Evolutionary conservation across 2,113 vertebrate genomes (phyloP).

Genomic region (Sylvicapra grimmia): DNA sequence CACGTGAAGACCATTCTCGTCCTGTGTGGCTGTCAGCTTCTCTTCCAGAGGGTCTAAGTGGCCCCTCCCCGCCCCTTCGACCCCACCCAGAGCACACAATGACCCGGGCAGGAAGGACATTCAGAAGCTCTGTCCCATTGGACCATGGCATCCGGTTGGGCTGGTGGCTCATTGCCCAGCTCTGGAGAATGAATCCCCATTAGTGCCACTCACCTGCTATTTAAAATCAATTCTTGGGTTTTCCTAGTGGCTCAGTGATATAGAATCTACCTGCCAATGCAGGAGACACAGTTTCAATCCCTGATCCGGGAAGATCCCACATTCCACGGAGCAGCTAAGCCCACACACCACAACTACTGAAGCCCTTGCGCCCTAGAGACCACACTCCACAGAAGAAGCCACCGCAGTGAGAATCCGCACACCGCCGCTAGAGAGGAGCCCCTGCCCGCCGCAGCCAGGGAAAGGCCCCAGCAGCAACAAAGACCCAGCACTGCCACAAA

Average conservation of each 20-base stretch:
- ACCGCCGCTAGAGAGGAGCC: accelerated
- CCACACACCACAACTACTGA: accelerated
- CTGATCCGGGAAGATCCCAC: neutral
- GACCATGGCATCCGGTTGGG: neutral
- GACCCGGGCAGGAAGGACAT: too few relatives aligned
- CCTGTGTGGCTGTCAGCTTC: neutral
- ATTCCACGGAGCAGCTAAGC: neutral
- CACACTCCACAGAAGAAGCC: accelerated
- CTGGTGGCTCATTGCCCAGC: neutral
- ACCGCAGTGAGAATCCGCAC: accelerated
- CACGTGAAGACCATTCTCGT: neutral
- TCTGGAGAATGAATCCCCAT: neutral
- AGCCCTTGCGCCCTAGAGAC: neutral
- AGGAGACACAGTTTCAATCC: neutral
- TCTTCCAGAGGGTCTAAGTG: neutral
- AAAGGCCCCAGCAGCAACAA: neutral
- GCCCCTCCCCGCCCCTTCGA: neutral
- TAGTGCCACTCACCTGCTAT: accelerated
- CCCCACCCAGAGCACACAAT: neutral
- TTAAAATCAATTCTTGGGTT: neutral
- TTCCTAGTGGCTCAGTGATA: neutral
- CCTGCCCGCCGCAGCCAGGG: neutral
- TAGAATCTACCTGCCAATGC: neutral
- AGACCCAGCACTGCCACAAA: neutral
- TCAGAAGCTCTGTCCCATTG: neutral